Evolutionary conservation across 2,797 vertebrate genomes (phyloP).

Genomic region (Phoebastria nigripes): DNA sequence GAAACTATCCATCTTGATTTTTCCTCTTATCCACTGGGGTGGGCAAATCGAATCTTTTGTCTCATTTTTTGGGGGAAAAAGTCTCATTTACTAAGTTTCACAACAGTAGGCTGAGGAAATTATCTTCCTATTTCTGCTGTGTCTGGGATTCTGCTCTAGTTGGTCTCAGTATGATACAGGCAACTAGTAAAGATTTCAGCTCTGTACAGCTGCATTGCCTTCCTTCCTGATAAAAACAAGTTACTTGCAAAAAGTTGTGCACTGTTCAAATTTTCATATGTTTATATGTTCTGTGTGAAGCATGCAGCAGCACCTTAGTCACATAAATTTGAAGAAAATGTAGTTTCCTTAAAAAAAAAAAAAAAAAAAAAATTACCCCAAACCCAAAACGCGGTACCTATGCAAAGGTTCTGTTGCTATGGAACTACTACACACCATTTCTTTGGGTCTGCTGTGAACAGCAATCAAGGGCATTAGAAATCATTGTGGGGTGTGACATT

Average conservation of each 20-base stretch:
- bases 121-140: background rate
- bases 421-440: background rate
- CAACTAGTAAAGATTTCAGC: background rate
- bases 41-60: slow-evolving; percentile 36
- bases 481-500: background rate
- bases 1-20: slow-evolving; percentile 50
- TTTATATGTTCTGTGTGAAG: background rate
- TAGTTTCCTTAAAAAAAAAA: background rate
- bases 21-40: background rate
- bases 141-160: background rate
- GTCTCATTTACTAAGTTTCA: slow-evolving; percentile 21
- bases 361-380: background rate
- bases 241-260: background rate
- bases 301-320: background rate
- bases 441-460: background rate
- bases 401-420: background rate
- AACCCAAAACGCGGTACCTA: accelerated
- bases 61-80: background rate
- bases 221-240: background rate
- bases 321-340: background rate
- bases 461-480: background rate
- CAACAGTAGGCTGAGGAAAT: slow-evolving; percentile 12
- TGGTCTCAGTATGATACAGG: background rate
- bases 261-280: background rate
- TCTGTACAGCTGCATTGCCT: background rate